phyloP scores from a whole-genome alignment of 2,113 vertebrate species.

The Phasianus colchicus region DNA sequence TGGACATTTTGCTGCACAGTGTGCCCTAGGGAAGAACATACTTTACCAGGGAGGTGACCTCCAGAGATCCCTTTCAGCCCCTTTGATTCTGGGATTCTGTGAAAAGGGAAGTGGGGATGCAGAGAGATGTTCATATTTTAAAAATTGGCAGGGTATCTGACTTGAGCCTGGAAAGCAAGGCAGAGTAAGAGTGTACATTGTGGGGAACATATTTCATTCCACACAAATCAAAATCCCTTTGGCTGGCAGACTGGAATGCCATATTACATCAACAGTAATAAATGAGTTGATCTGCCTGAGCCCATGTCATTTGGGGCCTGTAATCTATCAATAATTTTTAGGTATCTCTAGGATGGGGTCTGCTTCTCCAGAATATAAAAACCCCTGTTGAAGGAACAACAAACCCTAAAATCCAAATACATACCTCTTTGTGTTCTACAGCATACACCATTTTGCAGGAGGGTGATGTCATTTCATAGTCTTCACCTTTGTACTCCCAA shows the following conservation, averaged over 20 bases:
- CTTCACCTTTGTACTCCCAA: conserved; percentile 17
- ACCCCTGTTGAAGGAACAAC: background rate
- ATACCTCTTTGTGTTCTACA: background rate
- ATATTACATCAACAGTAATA: background rate
- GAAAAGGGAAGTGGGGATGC: background rate
- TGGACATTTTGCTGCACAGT: background rate
- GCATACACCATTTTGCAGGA: background rate
- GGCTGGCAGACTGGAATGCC: background rate
- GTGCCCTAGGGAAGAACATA: background rate
- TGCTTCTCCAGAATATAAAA: background rate
- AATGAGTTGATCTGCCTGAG: background rate
- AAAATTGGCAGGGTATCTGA: background rate
- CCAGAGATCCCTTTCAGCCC: background rate
- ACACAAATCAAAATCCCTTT: background rate
- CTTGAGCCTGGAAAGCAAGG: background rate
- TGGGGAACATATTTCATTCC: background rate
- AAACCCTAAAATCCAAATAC: background rate
- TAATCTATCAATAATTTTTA: background rate
- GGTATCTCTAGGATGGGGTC: background rate
- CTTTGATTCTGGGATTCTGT: background rate
- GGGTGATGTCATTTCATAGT: conserved; percentile 2
- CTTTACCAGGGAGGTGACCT: background rate
- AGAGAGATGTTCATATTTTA: background rate
- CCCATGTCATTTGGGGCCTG: background rate
- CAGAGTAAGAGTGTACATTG: background rate